A percentile compares a stretch with the other conserved stretches of the same genome.
Evolutionary conservation across 2,113 vertebrate genomes (phyloP).

Genomic region (Nycticryphes semicollaris): DNA sequence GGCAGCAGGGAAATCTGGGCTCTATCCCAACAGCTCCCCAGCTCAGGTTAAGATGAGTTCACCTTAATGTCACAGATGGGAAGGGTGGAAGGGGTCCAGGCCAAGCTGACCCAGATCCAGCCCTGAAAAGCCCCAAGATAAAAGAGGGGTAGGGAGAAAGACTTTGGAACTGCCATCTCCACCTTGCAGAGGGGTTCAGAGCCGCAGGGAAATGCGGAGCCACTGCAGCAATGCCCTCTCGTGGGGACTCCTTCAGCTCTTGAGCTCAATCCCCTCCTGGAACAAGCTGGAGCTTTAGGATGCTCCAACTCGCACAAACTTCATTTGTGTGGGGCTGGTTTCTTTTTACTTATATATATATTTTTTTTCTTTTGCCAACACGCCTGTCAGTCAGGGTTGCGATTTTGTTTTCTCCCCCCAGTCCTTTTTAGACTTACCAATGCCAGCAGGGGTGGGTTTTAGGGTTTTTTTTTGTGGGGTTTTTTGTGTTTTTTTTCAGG

Average conservation of each 20-base stretch:
- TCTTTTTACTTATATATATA: no score
- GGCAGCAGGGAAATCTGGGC: neutral
- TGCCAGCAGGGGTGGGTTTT: neutral
- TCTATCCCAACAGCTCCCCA: neutral
- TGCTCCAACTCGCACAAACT: neutral
- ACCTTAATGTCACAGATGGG: no score
- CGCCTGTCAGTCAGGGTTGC: no score
- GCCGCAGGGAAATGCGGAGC: neutral
- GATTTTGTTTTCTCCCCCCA: neutral
- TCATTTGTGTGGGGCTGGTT: neutral
- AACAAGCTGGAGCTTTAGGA: neutral
- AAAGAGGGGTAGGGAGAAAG: fast-evolving
- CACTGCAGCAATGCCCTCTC: slow-evolving; percentile 12
- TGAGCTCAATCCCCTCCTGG: neutral
- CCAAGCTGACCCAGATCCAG: neutral
- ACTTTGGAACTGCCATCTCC: neutral
- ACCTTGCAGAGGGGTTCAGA: neutral
- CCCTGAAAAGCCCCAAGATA: neutral
- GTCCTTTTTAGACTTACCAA: neutral
- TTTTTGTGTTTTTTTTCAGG: neutral
- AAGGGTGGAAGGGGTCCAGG: neutral
- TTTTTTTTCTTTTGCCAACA: neutral
- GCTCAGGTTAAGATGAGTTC: neutral
- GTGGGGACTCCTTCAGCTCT: neutral
- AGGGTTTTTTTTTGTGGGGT: no score